These are phyloP conservation scores for Dinothrombium tinctorium DNA, from an alignment of 1,140 invertebrate species.

Conservation along the genomic window DNA sequence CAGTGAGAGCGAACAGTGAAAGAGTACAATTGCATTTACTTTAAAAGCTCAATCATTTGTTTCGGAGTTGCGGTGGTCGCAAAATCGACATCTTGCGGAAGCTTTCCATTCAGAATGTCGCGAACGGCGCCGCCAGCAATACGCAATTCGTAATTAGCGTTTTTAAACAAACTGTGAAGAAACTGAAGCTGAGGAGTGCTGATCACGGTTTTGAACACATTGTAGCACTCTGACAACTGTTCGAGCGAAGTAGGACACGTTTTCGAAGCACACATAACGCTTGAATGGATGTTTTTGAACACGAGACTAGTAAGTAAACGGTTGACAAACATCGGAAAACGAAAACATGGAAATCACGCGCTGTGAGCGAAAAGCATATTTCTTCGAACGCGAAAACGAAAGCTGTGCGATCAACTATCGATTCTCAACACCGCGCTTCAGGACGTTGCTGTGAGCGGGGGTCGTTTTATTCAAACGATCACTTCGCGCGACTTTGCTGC, in stretches of 20 bases:
- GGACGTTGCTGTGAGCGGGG: no score
- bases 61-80: constrained; percentile 87
- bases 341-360: no score
- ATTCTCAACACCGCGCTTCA: no score
- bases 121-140: constrained; percentile 83
- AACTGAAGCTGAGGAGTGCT: background rate
- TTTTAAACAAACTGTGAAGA: constrained; percentile 10
- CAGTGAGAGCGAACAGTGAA: background rate
- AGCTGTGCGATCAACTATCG: no score
- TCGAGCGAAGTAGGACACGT: constrained; percentile 16
- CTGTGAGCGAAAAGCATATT: no score
- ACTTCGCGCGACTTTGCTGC: no score
- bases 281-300: no score
- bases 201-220: background rate
- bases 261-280: no score
- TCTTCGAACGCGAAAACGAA: no score
- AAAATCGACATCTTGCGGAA: constrained; percentile 85
- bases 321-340: no score
- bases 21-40: constrained; percentile 1
- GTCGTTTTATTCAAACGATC: no score
- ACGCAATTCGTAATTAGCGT: constrained; percentile 45
- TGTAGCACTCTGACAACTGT: constrained; percentile 16
- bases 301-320: no score
- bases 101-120: constrained; percentile 65
- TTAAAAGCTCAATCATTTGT: constrained; percentile 71